These are phyloP conservation scores for Gila robusta DNA, from an alignment of 2,797 vertebrate genomes.

Conservation along the genomic window DNA sequence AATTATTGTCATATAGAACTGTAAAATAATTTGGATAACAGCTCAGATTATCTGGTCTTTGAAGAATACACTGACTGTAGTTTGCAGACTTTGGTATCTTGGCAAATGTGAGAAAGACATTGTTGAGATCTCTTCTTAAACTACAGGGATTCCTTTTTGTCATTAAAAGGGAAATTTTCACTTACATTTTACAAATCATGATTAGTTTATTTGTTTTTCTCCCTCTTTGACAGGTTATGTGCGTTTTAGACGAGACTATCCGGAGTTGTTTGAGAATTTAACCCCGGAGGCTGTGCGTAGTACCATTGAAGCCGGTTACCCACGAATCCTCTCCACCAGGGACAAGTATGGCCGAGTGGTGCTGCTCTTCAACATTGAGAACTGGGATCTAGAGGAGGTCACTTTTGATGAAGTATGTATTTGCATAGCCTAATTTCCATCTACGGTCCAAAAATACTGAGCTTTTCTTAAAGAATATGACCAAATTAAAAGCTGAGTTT, in stretches of 20 bases:
- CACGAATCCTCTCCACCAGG: slow-evolving; percentile 87
- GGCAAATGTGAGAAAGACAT: not conserved
- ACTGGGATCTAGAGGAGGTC: slow-evolving; percentile 90
- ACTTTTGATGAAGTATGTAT: slow-evolving; percentile 87
- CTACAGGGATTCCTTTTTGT: not conserved
- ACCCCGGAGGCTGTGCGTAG: slow-evolving; percentile 90
- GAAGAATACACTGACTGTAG: not conserved
- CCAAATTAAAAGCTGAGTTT: not conserved
- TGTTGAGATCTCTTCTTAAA: not conserved
- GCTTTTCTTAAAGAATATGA: not conserved
- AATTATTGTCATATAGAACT: not conserved
- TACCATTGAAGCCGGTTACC: slow-evolving; percentile 95
- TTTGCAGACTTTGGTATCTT: not conserved
- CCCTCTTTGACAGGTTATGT: slow-evolving; percentile 84
- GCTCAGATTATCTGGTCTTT: not conserved
- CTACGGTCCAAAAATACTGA: not conserved
- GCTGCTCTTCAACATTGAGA: slow-evolving; percentile 90
- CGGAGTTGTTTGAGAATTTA: slow-evolving; percentile 93
- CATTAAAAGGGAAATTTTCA: not conserved
- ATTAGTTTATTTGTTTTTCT: slow-evolving; percentile 12
- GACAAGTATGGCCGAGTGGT: slow-evolving; percentile 87
- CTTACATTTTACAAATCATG: not conserved
- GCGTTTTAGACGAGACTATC: slow-evolving; percentile 93
- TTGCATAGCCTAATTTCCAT: not conserved
- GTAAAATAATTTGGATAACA: not conserved